phyloP scores from a whole-genome alignment of 2,888 invertebrate species.

The Cryptosula pallasiana region DNA sequence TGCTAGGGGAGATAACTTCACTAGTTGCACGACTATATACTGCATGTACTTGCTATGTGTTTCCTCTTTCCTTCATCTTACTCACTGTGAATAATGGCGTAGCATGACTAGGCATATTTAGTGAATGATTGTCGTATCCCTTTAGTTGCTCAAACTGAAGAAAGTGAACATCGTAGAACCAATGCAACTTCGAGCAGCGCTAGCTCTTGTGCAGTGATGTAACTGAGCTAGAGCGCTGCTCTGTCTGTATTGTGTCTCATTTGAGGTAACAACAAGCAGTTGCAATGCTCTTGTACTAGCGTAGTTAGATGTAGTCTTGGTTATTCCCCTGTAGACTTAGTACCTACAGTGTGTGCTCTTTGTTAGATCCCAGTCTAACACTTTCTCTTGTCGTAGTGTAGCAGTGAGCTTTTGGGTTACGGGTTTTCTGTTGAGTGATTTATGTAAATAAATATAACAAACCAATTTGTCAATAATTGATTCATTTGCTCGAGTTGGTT shows the following conservation, averaged over 20 bases:
- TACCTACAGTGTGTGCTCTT: background rate
- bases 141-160: slow-evolving; percentile 8
- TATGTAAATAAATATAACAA: too few species aligned
- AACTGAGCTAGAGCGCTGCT: background rate
- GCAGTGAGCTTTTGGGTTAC: background rate
- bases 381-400: background rate
- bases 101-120: too few species aligned
- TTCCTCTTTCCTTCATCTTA: too few species aligned
- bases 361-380: background rate
- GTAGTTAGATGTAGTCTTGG: background rate
- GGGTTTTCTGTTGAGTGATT: too few species aligned
- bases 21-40: too few species aligned
- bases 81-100: too few species aligned
- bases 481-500: too few species aligned
- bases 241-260: background rate
- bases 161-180: slow-evolving; percentile 12
- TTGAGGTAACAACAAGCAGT: background rate
- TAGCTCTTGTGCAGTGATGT: background rate
- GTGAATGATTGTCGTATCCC: too few species aligned
- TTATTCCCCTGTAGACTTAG: background rate
- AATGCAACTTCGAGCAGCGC: background rate
- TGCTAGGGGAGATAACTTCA: too few species aligned
- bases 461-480: too few species aligned
- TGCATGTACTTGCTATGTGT: too few species aligned
- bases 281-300: background rate